These are phyloP conservation scores for Typhlichthys subterraneus DNA, from an alignment of 2,797 vertebrate genomes.

Conservation along the genomic window DNA sequence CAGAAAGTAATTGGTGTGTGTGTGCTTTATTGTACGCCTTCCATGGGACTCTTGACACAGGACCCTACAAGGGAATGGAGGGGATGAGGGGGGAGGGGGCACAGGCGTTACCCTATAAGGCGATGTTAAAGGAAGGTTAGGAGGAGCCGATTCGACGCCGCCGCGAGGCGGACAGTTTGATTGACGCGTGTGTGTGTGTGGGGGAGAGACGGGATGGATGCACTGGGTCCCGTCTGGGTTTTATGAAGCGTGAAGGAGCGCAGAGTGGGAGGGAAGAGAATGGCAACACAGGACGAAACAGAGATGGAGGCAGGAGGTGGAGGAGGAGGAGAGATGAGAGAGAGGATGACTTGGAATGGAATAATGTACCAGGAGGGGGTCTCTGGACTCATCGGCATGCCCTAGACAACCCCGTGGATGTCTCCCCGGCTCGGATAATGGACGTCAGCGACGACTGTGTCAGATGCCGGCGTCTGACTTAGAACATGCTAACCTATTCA, in stretches of 20 bases:
- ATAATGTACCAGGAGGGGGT: slow-evolving; percentile 75
- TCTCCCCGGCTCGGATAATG: slow-evolving; percentile 59
- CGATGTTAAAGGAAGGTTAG: slow-evolving; percentile 51
- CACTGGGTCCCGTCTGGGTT: slow-evolving; percentile 76
- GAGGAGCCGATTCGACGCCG: slow-evolving; percentile 53
- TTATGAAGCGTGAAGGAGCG: slow-evolving; percentile 74
- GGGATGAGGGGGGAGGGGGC: slow-evolving; percentile 43
- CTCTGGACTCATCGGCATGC: slow-evolving; percentile 69
- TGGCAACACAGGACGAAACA: slow-evolving; percentile 48
- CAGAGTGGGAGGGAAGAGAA: slow-evolving; percentile 69
- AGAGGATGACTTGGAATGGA: slow-evolving; percentile 61
- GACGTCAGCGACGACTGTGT: slow-evolving; percentile 34
- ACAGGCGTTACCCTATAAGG: slow-evolving; percentile 72
- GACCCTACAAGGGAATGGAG: slow-evolving; percentile 52
- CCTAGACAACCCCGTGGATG: slow-evolving; percentile 45
- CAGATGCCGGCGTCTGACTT: slow-evolving; percentile 38
- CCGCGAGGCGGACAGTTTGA: slow-evolving; percentile 63
- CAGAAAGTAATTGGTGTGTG: slow-evolving; percentile 23
- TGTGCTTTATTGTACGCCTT: not conserved
- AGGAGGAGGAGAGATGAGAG: slow-evolving; percentile 23
- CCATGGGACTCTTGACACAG: slow-evolving; percentile 27
- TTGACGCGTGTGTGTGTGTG: slow-evolving; percentile 49
- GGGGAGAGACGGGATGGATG: slow-evolving; percentile 49
- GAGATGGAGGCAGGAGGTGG: slow-evolving; percentile 37
- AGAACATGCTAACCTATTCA: slow-evolving; percentile 35